Percentiles rank a stretch among this genome's conserved stretches.
phyloP scores from a whole-genome alignment of 2,888 invertebrate genomes.

The Ephialtes manifestator region DNA sequence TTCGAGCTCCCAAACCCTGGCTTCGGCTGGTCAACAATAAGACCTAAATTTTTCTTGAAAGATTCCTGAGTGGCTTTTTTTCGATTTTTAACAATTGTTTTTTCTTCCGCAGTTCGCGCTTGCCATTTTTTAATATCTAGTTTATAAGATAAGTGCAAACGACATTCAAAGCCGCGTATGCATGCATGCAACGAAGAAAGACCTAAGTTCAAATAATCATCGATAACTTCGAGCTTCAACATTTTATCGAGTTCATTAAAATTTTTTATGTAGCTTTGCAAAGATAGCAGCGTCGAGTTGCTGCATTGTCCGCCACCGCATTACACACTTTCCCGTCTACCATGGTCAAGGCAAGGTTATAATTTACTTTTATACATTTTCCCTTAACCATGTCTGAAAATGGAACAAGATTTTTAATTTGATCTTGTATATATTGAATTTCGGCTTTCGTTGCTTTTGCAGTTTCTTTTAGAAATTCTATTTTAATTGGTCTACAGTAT shows the following conservation, averaged over 20 bases:
- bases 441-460: slow-evolving; percentile 33
- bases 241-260: slow-evolving; percentile 57
- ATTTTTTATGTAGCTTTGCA: slow-evolving; percentile 65
- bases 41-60: slow-evolving; percentile 56
- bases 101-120: slow-evolving; percentile 44
- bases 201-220: slow-evolving; percentile 56
- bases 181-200: slow-evolving; percentile 67
- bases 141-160: slow-evolving; percentile 67
- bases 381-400: slow-evolving; percentile 63
- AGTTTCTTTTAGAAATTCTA: slow-evolving; percentile 58
- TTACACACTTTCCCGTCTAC: slow-evolving; percentile 68
- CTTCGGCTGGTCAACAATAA: slow-evolving; percentile 69
- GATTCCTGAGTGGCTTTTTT: slow-evolving; percentile 55
- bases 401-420: slow-evolving; percentile 38
- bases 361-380: slow-evolving; percentile 60
- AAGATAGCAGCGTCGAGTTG: slow-evolving; percentile 67
- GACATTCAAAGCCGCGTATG: slow-evolving; percentile 70
- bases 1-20: slow-evolving; percentile 68
- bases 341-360: slow-evolving; percentile 65
- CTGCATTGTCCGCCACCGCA: slow-evolving; percentile 53
- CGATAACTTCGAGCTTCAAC: background rate
- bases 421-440: slow-evolving; percentile 47
- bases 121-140: slow-evolving; percentile 68
- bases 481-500: slow-evolving; percentile 47
- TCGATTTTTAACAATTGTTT: slow-evolving; percentile 32